Percentiles rank a stretch among this genome's conserved stretches.
These are phyloP conservation scores for Taeniopygia guttata DNA, from an alignment of 2,797 vertebrate species.

Conservation along the genomic window DNA sequence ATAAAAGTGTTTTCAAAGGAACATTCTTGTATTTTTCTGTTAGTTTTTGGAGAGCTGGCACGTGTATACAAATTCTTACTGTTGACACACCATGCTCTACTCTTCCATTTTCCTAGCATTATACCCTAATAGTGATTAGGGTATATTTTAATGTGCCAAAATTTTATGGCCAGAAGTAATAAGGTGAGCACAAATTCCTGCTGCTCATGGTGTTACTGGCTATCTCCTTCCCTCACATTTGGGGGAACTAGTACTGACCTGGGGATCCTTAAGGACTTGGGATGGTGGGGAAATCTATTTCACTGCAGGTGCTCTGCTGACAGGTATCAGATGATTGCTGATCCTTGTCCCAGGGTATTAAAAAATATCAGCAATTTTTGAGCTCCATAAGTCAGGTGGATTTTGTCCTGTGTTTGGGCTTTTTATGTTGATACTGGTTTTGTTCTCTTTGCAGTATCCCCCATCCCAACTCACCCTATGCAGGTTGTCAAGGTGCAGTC, in stretches of 20 bases:
- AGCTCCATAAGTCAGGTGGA: background rate
- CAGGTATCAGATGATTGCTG: background rate
- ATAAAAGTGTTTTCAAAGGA: background rate
- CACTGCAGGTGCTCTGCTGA: background rate
- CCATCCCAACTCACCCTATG: accelerated
- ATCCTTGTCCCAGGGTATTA: background rate
- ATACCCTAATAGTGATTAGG: background rate
- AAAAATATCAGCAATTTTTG: background rate
- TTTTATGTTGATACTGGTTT: accelerated
- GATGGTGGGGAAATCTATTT: background rate
- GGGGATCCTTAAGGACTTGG: background rate
- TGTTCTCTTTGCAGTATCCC: background rate
- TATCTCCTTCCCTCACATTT: background rate
- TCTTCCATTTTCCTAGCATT: background rate
- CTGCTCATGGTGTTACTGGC: background rate
- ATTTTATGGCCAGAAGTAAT: background rate
- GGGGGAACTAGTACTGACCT: background rate
- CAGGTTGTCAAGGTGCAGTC: background rate
- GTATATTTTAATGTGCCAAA: no score
- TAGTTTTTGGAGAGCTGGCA: background rate
- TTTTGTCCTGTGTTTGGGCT: background rate
- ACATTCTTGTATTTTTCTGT: background rate
- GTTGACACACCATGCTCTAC: background rate
- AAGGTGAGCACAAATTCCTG: background rate
- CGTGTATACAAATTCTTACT: background rate